These are phyloP conservation scores for Hyla sarda DNA, from an alignment of 2,113 vertebrate species.

Conservation along the genomic window DNA sequence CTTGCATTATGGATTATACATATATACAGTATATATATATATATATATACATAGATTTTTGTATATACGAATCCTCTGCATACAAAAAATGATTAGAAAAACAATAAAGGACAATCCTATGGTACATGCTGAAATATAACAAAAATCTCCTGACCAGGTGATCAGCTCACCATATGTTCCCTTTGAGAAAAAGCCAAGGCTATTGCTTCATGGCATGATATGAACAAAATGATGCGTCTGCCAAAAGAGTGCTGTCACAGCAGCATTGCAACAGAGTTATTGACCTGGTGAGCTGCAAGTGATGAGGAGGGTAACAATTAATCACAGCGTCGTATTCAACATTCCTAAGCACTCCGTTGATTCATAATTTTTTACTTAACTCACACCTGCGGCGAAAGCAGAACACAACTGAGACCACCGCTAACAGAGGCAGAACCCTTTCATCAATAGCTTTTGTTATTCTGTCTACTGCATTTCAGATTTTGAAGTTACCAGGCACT, in stretches of 20 bases:
- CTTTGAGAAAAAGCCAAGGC: background rate
- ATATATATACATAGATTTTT: too few relatives aligned
- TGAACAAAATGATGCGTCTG: background rate
- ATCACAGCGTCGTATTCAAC: background rate
- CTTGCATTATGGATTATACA: too few relatives aligned
- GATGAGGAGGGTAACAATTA: background rate
- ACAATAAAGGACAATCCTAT: background rate
- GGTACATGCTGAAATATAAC: background rate
- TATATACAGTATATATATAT: too few relatives aligned
- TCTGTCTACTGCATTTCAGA: background rate
- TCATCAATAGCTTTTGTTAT: background rate
- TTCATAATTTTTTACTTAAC: background rate
- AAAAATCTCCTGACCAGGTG: conserved; percentile 3
- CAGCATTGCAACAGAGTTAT: background rate
- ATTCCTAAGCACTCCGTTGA: background rate
- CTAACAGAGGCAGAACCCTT: background rate
- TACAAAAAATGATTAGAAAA: too few relatives aligned
- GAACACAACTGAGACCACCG: background rate
- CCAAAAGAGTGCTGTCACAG: conserved; percentile 33
- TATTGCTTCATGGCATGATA: background rate
- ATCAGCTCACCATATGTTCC: conserved; percentile 31
- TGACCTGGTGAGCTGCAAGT: background rate
- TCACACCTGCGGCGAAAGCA: background rate
- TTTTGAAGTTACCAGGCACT: background rate
- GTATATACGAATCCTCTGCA: too few relatives aligned